A percentile compares a stretch with the other conserved stretches of the same genome.
These are phyloP conservation scores for Galemys pyrenaicus DNA, from an alignment of 2,113 vertebrate species.

Conservation along the genomic window DNA sequence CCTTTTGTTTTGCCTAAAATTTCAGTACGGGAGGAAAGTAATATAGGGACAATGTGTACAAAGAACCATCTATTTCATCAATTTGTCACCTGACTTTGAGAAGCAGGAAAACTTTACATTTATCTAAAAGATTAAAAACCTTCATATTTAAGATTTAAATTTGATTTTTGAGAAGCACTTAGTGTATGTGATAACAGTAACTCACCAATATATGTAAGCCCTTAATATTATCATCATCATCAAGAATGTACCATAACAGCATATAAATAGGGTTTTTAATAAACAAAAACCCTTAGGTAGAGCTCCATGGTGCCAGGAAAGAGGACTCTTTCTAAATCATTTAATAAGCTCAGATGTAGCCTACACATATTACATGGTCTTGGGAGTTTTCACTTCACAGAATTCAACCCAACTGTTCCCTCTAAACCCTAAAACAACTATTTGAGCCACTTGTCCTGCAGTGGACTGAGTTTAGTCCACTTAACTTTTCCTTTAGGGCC, in stretches of 20 bases:
- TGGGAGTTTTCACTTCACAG: background rate
- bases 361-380: background rate
- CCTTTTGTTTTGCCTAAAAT: background rate
- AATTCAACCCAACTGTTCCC: background rate
- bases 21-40: background rate
- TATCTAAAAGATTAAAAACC: conserved; percentile 34
- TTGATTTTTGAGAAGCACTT: background rate
- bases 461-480: background rate
- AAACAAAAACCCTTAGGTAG: conserved; percentile 26
- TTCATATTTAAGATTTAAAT: background rate
- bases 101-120: background rate
- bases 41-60: background rate
- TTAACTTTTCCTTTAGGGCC: conserved; percentile 51
- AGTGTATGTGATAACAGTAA: background rate
- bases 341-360: background rate
- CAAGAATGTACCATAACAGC: background rate
- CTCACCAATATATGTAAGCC: background rate
- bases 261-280: background rate
- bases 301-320: background rate
- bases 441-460: background rate
- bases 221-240: conserved; percentile 1
- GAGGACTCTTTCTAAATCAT: background rate
- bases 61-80: background rate
- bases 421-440: background rate
- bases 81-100: background rate